Base-by-base conservation (phyloP, 2,797 vertebrate genomes). In the Pithecia hirsuta region DNA sequence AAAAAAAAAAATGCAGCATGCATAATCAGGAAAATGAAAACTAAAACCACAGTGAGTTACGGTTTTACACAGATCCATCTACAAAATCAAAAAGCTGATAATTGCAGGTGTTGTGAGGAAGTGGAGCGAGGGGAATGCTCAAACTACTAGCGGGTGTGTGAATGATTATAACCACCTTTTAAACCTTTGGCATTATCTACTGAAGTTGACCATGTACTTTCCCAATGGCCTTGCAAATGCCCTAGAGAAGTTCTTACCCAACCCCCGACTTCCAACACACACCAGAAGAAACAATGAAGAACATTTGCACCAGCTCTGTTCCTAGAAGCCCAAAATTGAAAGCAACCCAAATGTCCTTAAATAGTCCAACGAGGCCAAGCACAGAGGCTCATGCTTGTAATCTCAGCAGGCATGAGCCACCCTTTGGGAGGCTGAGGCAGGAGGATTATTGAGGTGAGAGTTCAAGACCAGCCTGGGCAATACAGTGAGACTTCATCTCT, bases 11-110 rank as follows among this genome's bases (percentile, higher is more conserved):
- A 46, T 12, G 39, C 13, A 12, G 36, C 19, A 64, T 93, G 78
- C 36, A 57, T 80, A 41, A 80, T 36, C 39, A 85, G 79, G 36
- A 72, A 89, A 50, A 91, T 97, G 14, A 89, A 80, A 50, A 64
- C 39, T n/a, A 59, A 79, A 57, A 64, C 44, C 24, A 36, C 1
- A 28, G 3, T 33, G 57, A 55, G 33, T 55, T 74, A 48, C 4
- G 2, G 61, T 44, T 36, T 96, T 22, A 64, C 11, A 67, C 0
- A 0, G 9, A 81, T 33, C 33, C 0, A 19, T 83, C 50, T 67
- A 39, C 76, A 81, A 75, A 44, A 44, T 79, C 48, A 1, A 44
- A 75, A 75, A 70, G 30, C 7, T 39, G 48, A 11, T 82, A 20
- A 86, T 88, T 91, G 36, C 72, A 92, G 52, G 76, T 50, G 36